Base-by-base conservation (phyloP, 2,113 vertebrate species). In the Nannospalax galili region DNA sequence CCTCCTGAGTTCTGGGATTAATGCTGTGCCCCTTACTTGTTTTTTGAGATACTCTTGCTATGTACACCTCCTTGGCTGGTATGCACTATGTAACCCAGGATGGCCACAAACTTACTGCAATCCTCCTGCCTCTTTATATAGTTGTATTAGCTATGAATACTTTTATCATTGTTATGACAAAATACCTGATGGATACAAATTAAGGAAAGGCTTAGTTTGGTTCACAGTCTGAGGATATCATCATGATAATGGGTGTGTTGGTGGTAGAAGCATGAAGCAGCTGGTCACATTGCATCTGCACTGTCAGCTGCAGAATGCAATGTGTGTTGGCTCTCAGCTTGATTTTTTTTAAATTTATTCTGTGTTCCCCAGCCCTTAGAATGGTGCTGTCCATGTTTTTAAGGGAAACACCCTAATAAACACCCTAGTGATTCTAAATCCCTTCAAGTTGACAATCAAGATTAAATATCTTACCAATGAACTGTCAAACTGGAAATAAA, bases 401-500 rank as follows among this genome's bases (percentile, higher is more conserved):
- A n/a, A n/a, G n/a, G n/a, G 81, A 48, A 48, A 35, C 30, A 48
- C 42, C 62, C 11, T 48, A 19, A 45, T 48, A 67, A 35, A 67
- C 30, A 35, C 81, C 30, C 45, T 84, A 28, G 30, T 48, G 81
- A 84, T 24, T 67, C 40, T 84, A 16, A 84, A 22, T 67, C 11
- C 22, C 17, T 84, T 35, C 81, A 67, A 62, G 16, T 62, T 62
- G 60, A 62, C 60, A 62, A 32, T 48, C 10, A 42, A 35, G 81
- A 67, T 67, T 64, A 48, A 24, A 19, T 48, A 37, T 67, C 19
- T 14, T 3, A 45, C 19, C 32, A 88, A 1, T 72, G 28, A 94
- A 28, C 48, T 69, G 8, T 93, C 24, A 79, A 72, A 88, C 62
- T 90, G n/a, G 56, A 94, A 88, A 40, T 24, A 95, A 92, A 84